Conservation (phyloP, 2,888 invertebrate genomes). For the Timema podura region DNA sequence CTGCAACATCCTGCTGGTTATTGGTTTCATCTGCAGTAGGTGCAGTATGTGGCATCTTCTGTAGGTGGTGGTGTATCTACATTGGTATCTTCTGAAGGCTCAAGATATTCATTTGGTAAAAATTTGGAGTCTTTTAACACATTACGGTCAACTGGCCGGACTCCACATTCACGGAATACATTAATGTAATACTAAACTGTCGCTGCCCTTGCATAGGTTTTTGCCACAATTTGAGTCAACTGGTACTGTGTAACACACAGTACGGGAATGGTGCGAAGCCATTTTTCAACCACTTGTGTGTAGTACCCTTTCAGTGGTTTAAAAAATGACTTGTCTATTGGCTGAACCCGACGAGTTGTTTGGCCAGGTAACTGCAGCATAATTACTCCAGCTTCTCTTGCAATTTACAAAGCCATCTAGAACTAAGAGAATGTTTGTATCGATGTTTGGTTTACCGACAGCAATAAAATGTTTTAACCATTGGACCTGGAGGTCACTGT, state of each 20-base stretch:
- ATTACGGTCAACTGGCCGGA: neutral
- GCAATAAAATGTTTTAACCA: neutral
- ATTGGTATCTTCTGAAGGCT: neutral
- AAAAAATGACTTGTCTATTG: too few relatives aligned
- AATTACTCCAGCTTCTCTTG: neutral
- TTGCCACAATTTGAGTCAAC: neutral
- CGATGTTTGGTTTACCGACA: neutral
- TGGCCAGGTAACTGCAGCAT: neutral
- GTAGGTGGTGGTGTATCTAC: neutral
- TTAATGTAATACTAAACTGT: neutral
- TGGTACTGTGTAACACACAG: neutral
- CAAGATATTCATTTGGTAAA: neutral
- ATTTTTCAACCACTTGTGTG: neutral
- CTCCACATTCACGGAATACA: neutral
- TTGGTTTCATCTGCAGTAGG: neutral
- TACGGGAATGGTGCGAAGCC: neutral
- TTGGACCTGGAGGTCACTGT: neutral
- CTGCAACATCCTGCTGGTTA: neutral
- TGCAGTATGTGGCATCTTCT: neutral
- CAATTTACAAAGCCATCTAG: neutral
- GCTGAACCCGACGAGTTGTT: neutral
- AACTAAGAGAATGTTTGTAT: neutral
- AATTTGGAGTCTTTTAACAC: neutral
- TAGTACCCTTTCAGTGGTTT: conserved; percentile 1
- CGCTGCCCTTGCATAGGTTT: neutral